Conservation (phyloP, 2,113 vertebrate genomes). For the Epinephelus moara region DNA sequence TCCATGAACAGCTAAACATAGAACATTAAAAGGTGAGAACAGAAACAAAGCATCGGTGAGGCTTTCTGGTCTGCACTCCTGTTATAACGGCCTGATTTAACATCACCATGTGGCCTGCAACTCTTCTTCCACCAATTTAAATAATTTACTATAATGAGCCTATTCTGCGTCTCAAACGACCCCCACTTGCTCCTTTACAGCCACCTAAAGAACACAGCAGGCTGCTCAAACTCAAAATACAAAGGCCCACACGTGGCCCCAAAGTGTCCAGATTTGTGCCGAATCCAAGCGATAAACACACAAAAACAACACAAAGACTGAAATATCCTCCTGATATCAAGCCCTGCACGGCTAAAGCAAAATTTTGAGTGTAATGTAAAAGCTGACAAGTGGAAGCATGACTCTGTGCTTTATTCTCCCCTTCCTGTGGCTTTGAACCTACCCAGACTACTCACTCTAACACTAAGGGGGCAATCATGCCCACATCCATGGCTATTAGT, state of each 20-base stretch:
- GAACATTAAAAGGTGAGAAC: background rate
- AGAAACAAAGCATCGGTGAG: background rate
- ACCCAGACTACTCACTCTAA: slow-evolving; percentile 33
- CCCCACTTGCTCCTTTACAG: slow-evolving; percentile 1
- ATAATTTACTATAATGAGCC: slow-evolving; percentile 43
- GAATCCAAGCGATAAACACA: background rate
- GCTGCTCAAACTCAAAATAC: background rate
- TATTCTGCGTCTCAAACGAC: slow-evolving; percentile 23
- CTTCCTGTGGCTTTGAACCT: slow-evolving; percentile 27
- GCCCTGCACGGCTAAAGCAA: background rate
- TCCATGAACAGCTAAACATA: background rate
- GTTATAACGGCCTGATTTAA: slow-evolving; percentile 31
- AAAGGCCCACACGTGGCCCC: background rate
- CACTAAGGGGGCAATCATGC: slow-evolving; percentile 20
- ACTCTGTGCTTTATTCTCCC: slow-evolving; percentile 6
- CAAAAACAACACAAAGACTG: background rate
- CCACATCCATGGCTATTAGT: slow-evolving; percentile 10
- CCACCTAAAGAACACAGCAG: slow-evolving; percentile 13
- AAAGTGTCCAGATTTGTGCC: background rate
- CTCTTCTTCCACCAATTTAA: slow-evolving; percentile 15
- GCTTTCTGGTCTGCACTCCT: slow-evolving; percentile 5
- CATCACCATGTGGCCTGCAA: slow-evolving; percentile 31
- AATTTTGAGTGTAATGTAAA: slow-evolving; percentile 3
- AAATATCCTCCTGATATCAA: background rate
- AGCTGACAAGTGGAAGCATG: slow-evolving; percentile 15